Base-by-base conservation (phyloP, 64 coral and sea anemone genomes). In the Dendrophyllia cribrosa region DNA sequence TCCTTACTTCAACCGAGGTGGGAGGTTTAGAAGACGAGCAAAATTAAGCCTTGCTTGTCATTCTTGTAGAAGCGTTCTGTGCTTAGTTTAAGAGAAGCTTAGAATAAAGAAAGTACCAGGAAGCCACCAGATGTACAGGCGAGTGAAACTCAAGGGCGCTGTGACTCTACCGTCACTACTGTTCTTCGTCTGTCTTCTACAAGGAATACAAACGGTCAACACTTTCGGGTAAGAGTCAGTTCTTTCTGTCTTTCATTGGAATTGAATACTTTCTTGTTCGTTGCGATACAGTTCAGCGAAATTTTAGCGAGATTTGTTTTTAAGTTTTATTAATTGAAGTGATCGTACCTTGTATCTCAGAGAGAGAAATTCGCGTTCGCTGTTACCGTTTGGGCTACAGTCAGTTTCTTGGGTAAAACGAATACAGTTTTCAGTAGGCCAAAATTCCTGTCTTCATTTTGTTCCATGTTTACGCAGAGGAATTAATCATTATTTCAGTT, bases 401-500 rank as follows among this genome's bases (percentile, higher is more conserved):
- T 56, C 64, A 4, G 6, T 67, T 67, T n/a, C 17, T n/a, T 19
- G 9, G 64, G 1, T 67, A 1, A 12, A 15, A 50, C 12, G 24
- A 14, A 46, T 23, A 43, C 13, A 8, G 20, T 59, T 79, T 24
- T 46, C 16, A 0, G 6, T 34, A 65, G 59, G 19, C 60, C 3
- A 21, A 48, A 26, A 17, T 15, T 24, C 24, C 23, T 14, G 13
- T 7, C 13, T 60, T 43, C 16, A 24, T 70, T 10, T 70, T 70
- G 22, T 12, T 34, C 4, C 24, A 70, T 70, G 5, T 46, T 15
- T 73, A 16, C 43, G 70, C 25, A 45, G 43, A 45, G 43, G 59
- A 45, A 65, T 64, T 45, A 65, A 47, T 25, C 15, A 82, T 65
- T 82, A 82, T 65, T 82, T 82, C 2, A 67, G 10, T 44, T 66